Evolutionary conservation across 1,140 invertebrate species (phyloP), one percentile per base, ranked within the genome.

Genomic region (Polyergus mexicanus): DNA sequence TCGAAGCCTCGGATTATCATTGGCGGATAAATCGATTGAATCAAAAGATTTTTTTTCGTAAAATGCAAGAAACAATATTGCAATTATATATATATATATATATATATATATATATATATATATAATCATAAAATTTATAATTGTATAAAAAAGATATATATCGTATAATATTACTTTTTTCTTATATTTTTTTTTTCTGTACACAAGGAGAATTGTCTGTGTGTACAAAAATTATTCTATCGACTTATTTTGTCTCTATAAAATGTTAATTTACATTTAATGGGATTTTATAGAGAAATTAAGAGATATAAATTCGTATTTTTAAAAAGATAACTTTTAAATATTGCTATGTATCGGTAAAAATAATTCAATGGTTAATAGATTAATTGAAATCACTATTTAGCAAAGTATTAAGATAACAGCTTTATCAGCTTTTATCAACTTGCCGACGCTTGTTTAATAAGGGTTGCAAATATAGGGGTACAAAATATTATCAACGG

Each of bases 401-500:
- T 76, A 38, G 13, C 32, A 7, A 44, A 58, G 7, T 47, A 68
- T 54, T 63, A 41, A 69, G 10, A 38, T 16, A n/a, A 44, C 1
- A 80, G 44, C 16, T 51, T 19, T 3, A 47, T n/a, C n/a, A 10
- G 6, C 19, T 54, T n/a, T 47, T 28, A 28, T 28, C 25, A 28
- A 8, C 41, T 83, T 83, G 32, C 54, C 68, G 28, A 83, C 38
- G 38, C 25, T 47, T 25, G 38, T 35, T 83, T 62, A 60, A 44
- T 8, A 44, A 41, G 54, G 41, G 38, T 68, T 81, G 25, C 25
- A 80, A 16, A n/a, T 19, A 5, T 2, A 22, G 13, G 56, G 78
- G n/a, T 81, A 19, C 56, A n/a, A 74, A 62, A 62, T 83, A 81
- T 81, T 83, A 83, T 19, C 78, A 56, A 60, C 78, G 4, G 38